Percentiles rank a stretch among this genome's conserved stretches.
phyloP scores from a whole-genome alignment of 1,140 invertebrate genomes.

The Tachypleus tridentatus region DNA sequence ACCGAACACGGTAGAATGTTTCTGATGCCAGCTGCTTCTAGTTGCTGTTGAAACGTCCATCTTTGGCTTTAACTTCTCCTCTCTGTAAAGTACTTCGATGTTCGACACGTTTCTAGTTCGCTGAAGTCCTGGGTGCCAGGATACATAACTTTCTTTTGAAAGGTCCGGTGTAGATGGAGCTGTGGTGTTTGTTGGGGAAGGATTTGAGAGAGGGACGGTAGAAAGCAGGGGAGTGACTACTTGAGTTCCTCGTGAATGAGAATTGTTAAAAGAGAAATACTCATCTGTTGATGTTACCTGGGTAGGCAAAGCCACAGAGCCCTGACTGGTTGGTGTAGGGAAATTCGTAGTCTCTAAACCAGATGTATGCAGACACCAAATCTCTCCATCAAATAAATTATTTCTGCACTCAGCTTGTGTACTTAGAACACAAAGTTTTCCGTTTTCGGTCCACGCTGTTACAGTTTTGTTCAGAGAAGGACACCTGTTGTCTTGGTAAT shows the following conservation, averaged over 20 bases:
- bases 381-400: not conserved
- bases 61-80: too few species aligned
- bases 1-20: constrained; percentile 15
- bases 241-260: too few species aligned
- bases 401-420: not conserved
- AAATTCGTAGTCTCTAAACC: not conserved
- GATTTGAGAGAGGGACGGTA: not conserved
- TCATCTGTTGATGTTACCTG: not conserved
- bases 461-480: not conserved
- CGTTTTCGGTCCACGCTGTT: not conserved
- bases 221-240: not conserved
- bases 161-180: not conserved
- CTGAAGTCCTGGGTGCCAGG: not conserved
- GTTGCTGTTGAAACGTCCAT: not conserved
- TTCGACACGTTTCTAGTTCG: not conserved
- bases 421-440: not conserved
- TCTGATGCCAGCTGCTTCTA: constrained; percentile 9
- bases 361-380: not conserved
- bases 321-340: not conserved
- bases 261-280: too few species aligned
- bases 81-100: too few species aligned
- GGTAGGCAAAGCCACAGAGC: not conserved
- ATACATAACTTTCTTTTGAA: not conserved
- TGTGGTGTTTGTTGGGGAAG: not conserved
- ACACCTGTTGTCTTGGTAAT: not conserved